Base-by-base conservation (phyloP, 1,140 invertebrate genomes). In the Araneus ventricosus region DNA sequence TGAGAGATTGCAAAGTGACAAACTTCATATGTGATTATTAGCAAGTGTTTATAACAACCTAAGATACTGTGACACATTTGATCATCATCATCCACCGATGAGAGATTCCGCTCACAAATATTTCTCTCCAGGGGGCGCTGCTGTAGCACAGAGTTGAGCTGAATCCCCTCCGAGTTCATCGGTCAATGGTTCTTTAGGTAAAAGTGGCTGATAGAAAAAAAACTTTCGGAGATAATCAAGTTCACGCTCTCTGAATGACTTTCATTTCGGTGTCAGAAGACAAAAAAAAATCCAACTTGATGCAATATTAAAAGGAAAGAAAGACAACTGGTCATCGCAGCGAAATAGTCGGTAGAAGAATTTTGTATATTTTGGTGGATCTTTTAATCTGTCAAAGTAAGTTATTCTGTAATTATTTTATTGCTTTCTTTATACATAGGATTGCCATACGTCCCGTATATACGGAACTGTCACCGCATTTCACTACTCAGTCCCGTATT, bases 171-270 rank as follows among this genome's bases (percentile, higher is more conserved):
- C 5, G 63, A 67, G 63, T 67, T 67, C 63, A 67, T 30, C 63
- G 63, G 63, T 67, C 63, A 67, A 67, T 67, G 63, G 27, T 67
- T 67, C 63, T 67, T 67, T 67, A 67, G 27, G 63, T 67, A 67
- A n/a, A n/a, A 67, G 6, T 27, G 2, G 24, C 24, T n/a, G 27
- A 67, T 14, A 30, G 63, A 8, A 3, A n/a, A 14, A 30, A n/a
- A 67, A n/a, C n/a, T n/a, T n/a, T n/a, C n/a, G 27, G 61, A 30
- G 63, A 67, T 67, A n/a, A 67, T 67, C 27, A 67, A 67, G 63
- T 67, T 67, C 63, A 30, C 27, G 63, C 24, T 61, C 59, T 22
- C 24, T 61, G 59, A n/a, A 61, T 61, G 24, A 24, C 20, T 61
- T 61, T 61, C 20, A 61, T 61, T 61, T 61, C 24, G 6, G 24